phyloP scores from a whole-genome alignment of 1,140 invertebrate species.

The Hylaeus anthracinus region DNA sequence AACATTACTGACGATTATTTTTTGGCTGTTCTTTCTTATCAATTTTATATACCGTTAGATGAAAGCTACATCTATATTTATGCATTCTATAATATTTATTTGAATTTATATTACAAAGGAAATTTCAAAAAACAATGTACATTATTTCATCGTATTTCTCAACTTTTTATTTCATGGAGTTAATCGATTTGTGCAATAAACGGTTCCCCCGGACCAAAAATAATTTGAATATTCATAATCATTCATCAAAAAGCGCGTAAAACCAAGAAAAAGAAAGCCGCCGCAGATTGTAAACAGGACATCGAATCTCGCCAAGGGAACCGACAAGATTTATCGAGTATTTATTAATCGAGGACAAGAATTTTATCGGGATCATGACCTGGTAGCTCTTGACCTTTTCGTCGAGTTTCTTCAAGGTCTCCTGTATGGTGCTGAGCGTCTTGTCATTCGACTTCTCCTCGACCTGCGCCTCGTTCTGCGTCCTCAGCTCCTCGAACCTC shows the following conservation, averaged over 20 bases:
- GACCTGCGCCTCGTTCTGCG: conserved; percentile 61
- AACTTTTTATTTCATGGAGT: too few relatives aligned
- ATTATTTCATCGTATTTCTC: too few relatives aligned
- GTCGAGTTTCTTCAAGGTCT: conserved; percentile 79
- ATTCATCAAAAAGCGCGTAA: not conserved
- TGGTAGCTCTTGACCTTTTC: conserved; percentile 80
- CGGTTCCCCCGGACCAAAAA: too few relatives aligned
- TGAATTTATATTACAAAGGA: too few relatives aligned
- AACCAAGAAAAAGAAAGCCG: not conserved
- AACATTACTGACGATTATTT: too few relatives aligned
- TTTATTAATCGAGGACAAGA: conserved; percentile 42
- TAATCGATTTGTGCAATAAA: too few relatives aligned
- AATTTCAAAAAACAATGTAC: too few relatives aligned
- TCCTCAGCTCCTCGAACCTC: conserved; percentile 87
- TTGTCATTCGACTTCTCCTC: conserved; percentile 78
- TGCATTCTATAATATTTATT: too few relatives aligned
- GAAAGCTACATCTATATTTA: too few relatives aligned
- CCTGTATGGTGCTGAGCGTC: conserved; percentile 78
- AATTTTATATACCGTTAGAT: too few relatives aligned
- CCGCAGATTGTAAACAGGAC: not conserved
- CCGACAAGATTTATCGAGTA: conserved; percentile 8
- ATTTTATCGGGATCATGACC: conserved; percentile 63
- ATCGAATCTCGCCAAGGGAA: not conserved
- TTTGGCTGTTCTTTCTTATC: too few relatives aligned
- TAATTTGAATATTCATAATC: too few relatives aligned